phyloP scores from a whole-genome alignment of 2,113 vertebrate species.

The Phaethornis superciliosus region DNA sequence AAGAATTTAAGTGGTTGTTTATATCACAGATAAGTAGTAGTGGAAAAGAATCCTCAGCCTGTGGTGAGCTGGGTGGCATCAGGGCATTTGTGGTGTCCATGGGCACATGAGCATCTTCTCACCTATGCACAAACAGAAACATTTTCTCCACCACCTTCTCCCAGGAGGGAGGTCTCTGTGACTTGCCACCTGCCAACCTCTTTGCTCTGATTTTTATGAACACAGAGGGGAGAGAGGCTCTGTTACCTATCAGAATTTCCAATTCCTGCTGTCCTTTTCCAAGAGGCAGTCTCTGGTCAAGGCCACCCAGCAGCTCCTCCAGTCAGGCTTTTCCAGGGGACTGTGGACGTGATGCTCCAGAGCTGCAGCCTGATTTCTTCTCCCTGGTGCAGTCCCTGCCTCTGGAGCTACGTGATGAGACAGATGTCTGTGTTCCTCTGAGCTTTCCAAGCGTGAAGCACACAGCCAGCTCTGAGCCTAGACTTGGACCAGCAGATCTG shows the following conservation, averaged over 20 bases:
- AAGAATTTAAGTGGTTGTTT: background rate
- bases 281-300: background rate
- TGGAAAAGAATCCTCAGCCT: background rate
- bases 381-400: background rate
- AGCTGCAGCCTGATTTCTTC: background rate
- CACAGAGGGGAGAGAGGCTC: background rate
- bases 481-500: background rate
- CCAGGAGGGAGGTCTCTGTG: background rate
- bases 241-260: background rate
- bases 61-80: background rate
- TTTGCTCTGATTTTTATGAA: background rate
- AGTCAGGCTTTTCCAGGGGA: background rate
- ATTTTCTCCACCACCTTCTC: background rate
- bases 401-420: conserved; percentile 29
- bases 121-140: background rate
- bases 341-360: background rate
- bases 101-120: background rate
- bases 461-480: conserved; percentile 32
- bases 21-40: background rate
- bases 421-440: conserved; percentile 13
- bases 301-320: background rate
- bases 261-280: background rate
- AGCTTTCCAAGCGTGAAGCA: conserved; percentile 39
- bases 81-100: background rate
- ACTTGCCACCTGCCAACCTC: background rate